phyloP scores from a whole-genome alignment of 2,888 invertebrate genomes.

The Anorthoa munda region DNA sequence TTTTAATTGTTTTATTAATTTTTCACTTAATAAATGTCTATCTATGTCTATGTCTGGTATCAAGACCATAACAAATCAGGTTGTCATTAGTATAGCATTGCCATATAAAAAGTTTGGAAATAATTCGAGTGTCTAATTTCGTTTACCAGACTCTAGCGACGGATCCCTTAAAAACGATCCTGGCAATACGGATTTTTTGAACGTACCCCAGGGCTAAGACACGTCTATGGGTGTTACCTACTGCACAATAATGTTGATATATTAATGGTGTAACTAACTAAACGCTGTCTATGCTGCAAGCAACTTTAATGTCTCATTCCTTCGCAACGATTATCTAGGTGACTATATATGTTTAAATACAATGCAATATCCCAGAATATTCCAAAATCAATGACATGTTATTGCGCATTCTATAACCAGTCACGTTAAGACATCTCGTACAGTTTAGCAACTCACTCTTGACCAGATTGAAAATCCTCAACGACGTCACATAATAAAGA shows the following conservation, averaged over 20 bases:
- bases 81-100: no score
- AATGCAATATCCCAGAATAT: constrained; percentile 62
- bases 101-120: no score
- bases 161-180: no score
- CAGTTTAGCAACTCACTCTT: constrained; percentile 67
- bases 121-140: no score
- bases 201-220: no score
- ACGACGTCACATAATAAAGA: constrained; percentile 25
- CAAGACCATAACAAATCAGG: no score
- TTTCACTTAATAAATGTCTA: no score
- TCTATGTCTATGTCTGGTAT: no score
- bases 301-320: constrained; percentile 24
- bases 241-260: background rate
- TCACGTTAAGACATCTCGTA: constrained; percentile 61
- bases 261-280: constrained; percentile 13
- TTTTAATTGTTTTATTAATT: no score
- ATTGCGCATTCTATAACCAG: constrained; percentile 64
- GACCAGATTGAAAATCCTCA: constrained; percentile 65
- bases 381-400: constrained; percentile 56
- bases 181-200: no score
- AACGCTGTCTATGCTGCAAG: constrained; percentile 25
- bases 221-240: no score
- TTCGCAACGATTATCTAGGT: constrained; percentile 55
- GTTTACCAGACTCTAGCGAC: no score
- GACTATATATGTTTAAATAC: constrained; percentile 29